Evolutionary conservation across 1,140 invertebrate genomes (phyloP), one percentile per base, ranked within the genome.

Genomic region (Cherax destructor): DNA sequence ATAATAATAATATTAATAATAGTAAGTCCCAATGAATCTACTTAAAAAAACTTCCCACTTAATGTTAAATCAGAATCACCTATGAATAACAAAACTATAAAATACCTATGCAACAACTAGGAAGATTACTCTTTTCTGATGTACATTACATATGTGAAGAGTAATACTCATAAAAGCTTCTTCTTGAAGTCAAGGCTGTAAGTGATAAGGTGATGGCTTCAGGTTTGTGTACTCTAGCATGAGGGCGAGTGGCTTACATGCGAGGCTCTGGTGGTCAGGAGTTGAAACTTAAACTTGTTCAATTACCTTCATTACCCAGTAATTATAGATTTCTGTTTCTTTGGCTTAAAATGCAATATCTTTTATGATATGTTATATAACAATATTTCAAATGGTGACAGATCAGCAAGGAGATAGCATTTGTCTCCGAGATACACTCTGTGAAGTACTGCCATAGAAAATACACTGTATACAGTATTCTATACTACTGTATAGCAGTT

Each of bases 201-300:
- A 49, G 49, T 47, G 88, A 61, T 88, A 49, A 76, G 76, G n/a
- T 85, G 56, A 78, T n/a, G 74, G 85, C 21, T 56, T 77, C 85
- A 86, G 85, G 47, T 76, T 30, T 74, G 85, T 56, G 81, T 79
- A 84, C 83, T 85, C 81, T 85, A 91, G 59, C 86, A 52, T 88
- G 21, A 80, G 83, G 59, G 74, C 76, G 83, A 56, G 74, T 79
- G 88, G 69, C 76, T 84, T 47, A 59, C 81, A 83, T 91, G 81
- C 80, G 78, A 91, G 88, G 81, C 83, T 91, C 88, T 84, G 85
- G 83, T 61, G 61, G 83, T 61, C 41, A 69, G 81, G 69, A 59
- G 72, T 50, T 77, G 49, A 76, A 78, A 85, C 74, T 86, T 77
- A 10, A 86, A 78, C 52, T 81, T 52, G 74, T 76, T 78, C 50